Conservation (phyloP, 2,113 vertebrate species). For the Herpetotheres cachinnans region DNA sequence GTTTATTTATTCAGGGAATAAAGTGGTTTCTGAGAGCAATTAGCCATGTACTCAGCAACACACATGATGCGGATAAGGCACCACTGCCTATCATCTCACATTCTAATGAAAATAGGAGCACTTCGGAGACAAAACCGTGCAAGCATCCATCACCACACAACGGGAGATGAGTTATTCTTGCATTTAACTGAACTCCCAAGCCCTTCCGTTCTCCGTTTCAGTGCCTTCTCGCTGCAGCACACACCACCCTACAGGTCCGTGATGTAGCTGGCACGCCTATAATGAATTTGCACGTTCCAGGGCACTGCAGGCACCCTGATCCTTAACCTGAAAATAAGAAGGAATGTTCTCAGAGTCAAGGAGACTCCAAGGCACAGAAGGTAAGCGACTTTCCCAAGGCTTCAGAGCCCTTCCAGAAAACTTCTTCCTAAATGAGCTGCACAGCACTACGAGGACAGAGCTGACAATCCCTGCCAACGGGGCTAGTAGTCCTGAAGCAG, state of each 20-base stretch:
- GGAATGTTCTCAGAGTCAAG: background rate
- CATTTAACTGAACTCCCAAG: accelerated
- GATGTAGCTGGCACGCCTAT: accelerated
- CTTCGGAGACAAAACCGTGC: accelerated
- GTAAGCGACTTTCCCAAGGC: background rate
- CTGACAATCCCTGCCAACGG: background rate
- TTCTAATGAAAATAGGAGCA: accelerated
- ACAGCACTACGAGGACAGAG: accelerated
- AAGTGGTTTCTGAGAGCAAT: background rate
- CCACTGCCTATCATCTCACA: accelerated
- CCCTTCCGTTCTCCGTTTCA: background rate
- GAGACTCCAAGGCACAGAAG: background rate
- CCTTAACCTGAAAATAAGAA: background rate
- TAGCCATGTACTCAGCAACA: background rate
- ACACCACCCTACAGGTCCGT: accelerated
- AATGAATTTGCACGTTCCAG: accelerated
- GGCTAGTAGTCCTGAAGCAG: background rate
- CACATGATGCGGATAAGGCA: accelerated
- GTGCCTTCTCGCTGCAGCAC: background rate
- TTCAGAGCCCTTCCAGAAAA: background rate
- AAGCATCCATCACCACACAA: accelerated
- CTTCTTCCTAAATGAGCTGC: background rate
- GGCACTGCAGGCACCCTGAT: background rate
- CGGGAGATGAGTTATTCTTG: accelerated
- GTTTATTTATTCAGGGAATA: background rate